These are phyloP conservation scores for Alosa alosa DNA, from an alignment of 2,113 vertebrate species.

Conservation along the genomic window DNA sequence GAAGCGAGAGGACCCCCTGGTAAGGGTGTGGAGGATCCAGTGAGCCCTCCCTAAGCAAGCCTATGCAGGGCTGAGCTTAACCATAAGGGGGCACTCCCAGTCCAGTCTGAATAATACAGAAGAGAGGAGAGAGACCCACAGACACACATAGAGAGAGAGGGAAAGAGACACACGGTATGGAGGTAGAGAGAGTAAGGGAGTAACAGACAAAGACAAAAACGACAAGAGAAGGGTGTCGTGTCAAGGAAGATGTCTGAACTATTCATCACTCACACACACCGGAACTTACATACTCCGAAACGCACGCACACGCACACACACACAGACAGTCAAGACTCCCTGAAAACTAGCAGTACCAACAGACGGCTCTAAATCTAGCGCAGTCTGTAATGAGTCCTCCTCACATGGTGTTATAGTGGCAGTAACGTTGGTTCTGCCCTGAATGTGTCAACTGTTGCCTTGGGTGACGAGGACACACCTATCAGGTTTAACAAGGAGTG, in stretches of 20 bases:
- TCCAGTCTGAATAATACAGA: conserved; percentile 55
- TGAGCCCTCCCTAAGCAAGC: background rate
- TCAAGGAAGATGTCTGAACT: conserved; percentile 62
- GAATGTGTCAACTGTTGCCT: background rate
- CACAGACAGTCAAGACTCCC: background rate
- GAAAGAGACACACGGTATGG: conserved; percentile 3
- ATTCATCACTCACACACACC: background rate
- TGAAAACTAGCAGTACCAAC: background rate
- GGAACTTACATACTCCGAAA: background rate
- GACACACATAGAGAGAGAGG: conserved; percentile 32
- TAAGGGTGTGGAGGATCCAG: background rate
- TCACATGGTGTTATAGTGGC: background rate
- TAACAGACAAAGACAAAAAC: conserved; percentile 31
- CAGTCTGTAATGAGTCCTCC: background rate
- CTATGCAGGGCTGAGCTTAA: conserved; percentile 61
- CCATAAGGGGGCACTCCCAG: conserved; percentile 76
- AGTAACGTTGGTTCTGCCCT: background rate
- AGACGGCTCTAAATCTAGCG: background rate
- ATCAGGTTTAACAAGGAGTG: background rate
- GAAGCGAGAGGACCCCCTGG: background rate
- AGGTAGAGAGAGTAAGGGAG: background rate
- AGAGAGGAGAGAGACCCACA: background rate
- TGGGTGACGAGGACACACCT: background rate
- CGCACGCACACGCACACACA: background rate
- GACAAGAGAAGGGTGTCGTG: conserved; percentile 61